A percentile compares a stretch with the other conserved stretches of the same genome.
Conservation (phyloP, 2,888 invertebrate species). For the Smittia aterrima region DNA sequence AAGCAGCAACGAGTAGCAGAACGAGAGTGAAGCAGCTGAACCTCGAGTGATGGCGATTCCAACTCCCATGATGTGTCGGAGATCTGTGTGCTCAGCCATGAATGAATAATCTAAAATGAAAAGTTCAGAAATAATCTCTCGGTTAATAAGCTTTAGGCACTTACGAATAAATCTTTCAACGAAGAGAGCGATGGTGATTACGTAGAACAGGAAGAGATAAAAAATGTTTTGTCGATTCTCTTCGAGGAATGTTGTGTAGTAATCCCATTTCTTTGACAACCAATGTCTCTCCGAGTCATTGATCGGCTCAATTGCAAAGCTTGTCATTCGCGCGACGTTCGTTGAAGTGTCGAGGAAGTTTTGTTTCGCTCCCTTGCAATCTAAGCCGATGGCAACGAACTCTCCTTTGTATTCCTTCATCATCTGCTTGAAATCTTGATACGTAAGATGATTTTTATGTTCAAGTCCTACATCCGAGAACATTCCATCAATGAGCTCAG, state of each 20-base stretch:
- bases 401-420: slow-evolving; percentile 96
- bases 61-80: slow-evolving; percentile 95
- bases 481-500: slow-evolving; percentile 91
- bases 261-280: slow-evolving; percentile 78
- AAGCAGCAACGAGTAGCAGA: slow-evolving; percentile 87
- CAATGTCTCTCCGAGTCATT: slow-evolving; percentile 69
- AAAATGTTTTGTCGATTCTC: slow-evolving; percentile 96
- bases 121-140: slow-evolving; percentile 43
- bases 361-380: slow-evolving; percentile 93
- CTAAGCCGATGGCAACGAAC: slow-evolving; percentile 89
- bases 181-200: slow-evolving; percentile 90
- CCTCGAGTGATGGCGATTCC: slow-evolving; percentile 94
- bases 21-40: slow-evolving; percentile 89
- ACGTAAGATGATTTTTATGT: slow-evolving; percentile 85
- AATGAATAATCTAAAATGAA: slow-evolving; percentile 79
- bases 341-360: slow-evolving; percentile 93
- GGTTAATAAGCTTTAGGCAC: slow-evolving; percentile 46
- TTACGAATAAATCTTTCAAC: slow-evolving; percentile 90
- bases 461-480: slow-evolving; percentile 88
- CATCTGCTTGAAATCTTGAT: slow-evolving; percentile 90
- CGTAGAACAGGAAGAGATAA: slow-evolving; percentile 90
- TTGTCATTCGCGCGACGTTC: slow-evolving; percentile 92
- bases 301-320: slow-evolving; percentile 84
- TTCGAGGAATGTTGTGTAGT: slow-evolving; percentile 85
- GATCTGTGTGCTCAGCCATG: slow-evolving; percentile 92